Conservation (phyloP, 2,888 invertebrate genomes). For the Ochlodes sylvanus region DNA sequence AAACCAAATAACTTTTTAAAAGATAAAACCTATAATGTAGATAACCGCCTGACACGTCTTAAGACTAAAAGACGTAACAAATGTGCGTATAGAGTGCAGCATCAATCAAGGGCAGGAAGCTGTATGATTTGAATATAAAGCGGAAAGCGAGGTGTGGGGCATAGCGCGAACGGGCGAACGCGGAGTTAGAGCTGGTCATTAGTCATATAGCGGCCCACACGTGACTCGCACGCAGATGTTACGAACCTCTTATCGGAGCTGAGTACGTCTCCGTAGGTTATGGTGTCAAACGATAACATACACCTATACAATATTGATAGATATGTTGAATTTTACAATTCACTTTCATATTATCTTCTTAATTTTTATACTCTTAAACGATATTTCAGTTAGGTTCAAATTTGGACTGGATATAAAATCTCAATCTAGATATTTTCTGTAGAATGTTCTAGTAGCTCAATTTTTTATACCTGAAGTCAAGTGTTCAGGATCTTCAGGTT, state of each 20-base stretch:
- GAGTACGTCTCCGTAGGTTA: slow-evolving; percentile 20
- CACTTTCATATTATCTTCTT: too few species aligned
- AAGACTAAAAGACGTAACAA: slow-evolving; percentile 67
- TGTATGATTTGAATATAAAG: slow-evolving; percentile 83
- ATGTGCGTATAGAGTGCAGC: slow-evolving; percentile 76
- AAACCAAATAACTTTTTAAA: neutral
- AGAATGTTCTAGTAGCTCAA: too few species aligned
- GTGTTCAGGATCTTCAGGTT: too few species aligned
- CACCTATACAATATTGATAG: too few species aligned
- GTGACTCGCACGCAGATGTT: slow-evolving; percentile 68
- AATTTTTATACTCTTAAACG: too few species aligned
- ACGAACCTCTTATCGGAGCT: slow-evolving; percentile 52
- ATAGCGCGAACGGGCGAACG: slow-evolving; percentile 55
- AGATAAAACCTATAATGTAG: slow-evolving; percentile 16
- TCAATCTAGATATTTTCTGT: too few species aligned
- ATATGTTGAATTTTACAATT: too few species aligned
- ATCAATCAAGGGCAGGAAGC: slow-evolving; percentile 82
- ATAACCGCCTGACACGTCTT: slow-evolving; percentile 46
- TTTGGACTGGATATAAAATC: too few species aligned
- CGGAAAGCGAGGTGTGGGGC: slow-evolving; percentile 47
- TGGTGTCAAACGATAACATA: slow-evolving; percentile 4
- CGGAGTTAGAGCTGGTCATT: slow-evolving; percentile 80
- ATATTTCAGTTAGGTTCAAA: too few species aligned
- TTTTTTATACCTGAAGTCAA: too few species aligned
- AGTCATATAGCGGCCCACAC: slow-evolving; percentile 77